Percentiles rank a stretch among this genome's conserved stretches.
These are phyloP conservation scores for Anthopleura xanthogrammica DNA, from an alignment of 92 coral and sea anemone genomes.

Conservation along the genomic window DNA sequence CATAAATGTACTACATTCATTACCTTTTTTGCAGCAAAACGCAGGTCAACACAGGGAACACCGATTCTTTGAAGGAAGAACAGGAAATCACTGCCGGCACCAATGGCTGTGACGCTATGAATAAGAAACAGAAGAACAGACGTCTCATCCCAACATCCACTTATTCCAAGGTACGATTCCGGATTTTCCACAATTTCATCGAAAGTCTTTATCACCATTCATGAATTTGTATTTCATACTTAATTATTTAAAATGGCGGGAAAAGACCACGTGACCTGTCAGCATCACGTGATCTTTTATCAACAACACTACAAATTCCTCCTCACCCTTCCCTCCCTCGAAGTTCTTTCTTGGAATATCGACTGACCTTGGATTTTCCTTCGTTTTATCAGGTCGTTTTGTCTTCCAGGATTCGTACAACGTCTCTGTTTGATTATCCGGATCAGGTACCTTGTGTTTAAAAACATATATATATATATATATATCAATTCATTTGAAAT, in stretches of 20 bases:
- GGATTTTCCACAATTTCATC: too few relatives aligned
- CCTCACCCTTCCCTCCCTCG: neutral
- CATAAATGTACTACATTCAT: neutral
- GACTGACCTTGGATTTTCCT: constrained; percentile 42
- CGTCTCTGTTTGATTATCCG: constrained; percentile 17
- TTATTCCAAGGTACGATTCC: too few relatives aligned
- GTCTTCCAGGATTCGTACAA: constrained; percentile 55
- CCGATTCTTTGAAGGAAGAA: constrained; percentile 63
- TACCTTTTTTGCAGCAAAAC: constrained; percentile 38
- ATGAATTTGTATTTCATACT: too few relatives aligned
- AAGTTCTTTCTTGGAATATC: neutral
- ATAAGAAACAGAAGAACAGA: neutral
- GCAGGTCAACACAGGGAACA: constrained; percentile 69
- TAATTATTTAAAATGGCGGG: too few relatives aligned
- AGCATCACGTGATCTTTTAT: neutral
- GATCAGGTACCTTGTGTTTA: constrained; percentile 25
- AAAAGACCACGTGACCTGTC: too few relatives aligned
- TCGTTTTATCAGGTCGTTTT: constrained; percentile 27
- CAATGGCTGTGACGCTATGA: constrained; percentile 41
- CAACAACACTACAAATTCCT: neutral
- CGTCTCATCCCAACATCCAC: neutral
- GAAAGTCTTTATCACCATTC: too few relatives aligned
- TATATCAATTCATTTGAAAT: neutral
- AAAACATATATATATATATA: neutral
- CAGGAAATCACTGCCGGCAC: constrained; percentile 55